Percentiles rank a stretch among this genome's conserved stretches.
phyloP scores from a whole-genome alignment of 2,113 vertebrate species.

The Dunckerocampus dactyliophorus region DNA sequence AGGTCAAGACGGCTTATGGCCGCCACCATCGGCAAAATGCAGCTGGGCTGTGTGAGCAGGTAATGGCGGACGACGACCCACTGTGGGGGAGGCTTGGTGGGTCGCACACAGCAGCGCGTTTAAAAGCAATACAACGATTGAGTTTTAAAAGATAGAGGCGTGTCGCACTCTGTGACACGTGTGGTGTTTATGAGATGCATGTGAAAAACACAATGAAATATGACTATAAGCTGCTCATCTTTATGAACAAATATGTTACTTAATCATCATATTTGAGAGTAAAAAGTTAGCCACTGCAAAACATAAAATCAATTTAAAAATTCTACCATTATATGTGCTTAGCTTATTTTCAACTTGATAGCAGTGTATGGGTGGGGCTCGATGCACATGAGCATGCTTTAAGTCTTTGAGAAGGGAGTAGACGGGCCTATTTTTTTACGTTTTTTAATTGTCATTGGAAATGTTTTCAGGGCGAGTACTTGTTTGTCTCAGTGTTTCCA shows the following conservation, averaged over 20 bases:
- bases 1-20: slow-evolving; percentile 54
- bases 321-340: too few species aligned
- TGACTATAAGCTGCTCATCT: not conserved
- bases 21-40: slow-evolving; percentile 39
- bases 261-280: too few species aligned
- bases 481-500: too few species aligned
- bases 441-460: too few species aligned
- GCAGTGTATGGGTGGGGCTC: too few species aligned
- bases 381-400: too few species aligned
- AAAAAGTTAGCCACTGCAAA: too few species aligned
- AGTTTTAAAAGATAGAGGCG: not conserved
- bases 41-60: slow-evolving; percentile 19
- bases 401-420: too few species aligned
- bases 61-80: slow-evolving; percentile 19
- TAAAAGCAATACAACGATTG: not conserved
- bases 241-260: not conserved
- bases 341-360: too few species aligned
- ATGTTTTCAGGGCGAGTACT: too few species aligned
- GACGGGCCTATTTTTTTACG: too few species aligned
- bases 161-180: not conserved
- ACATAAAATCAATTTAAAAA: too few species aligned
- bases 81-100: not conserved
- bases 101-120: not conserved
- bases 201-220: slow-evolving; percentile 1
- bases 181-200: not conserved